A percentile compares a stretch with the other conserved stretches of the same genome.
These are phyloP conservation scores for Temnothorax rugatulus DNA, from an alignment of 2,888 invertebrate species.

Conservation along the genomic window DNA sequence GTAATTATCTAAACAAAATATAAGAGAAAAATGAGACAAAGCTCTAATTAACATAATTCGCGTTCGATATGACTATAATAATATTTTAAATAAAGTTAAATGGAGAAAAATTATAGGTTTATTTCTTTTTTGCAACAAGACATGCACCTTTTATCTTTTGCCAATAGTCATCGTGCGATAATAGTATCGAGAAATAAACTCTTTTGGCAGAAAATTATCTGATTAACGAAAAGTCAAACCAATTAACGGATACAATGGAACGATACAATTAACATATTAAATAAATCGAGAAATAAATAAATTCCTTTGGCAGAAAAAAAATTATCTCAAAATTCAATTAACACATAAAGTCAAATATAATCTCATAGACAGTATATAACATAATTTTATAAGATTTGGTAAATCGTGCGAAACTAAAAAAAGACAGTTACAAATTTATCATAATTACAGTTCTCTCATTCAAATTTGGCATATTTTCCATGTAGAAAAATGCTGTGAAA, in stretches of 20 bases:
- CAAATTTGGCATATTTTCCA: not conserved
- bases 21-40: not conserved
- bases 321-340: not conserved
- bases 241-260: no score
- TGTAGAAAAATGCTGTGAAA: not conserved
- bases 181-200: not conserved
- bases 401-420: not conserved
- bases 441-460: not conserved
- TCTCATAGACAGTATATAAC: not conserved
- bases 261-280: no score
- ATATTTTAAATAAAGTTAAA: not conserved
- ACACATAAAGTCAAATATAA: not conserved
- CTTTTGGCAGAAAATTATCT: not conserved
- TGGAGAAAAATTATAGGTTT: not conserved
- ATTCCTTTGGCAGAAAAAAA: no score
- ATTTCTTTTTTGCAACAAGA: not conserved
- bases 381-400: constrained; percentile 1
- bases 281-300: no score
- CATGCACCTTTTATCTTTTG: not conserved
- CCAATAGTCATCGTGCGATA: no score
- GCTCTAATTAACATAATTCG: not conserved
- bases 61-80: not conserved
- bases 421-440: not conserved
- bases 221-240: not conserved
- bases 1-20: not conserved